Evolutionary conservation across 2,113 vertebrate genomes (phyloP), one percentile per base, ranked within the genome.

Genomic region (Pachycephala philippinensis): DNA sequence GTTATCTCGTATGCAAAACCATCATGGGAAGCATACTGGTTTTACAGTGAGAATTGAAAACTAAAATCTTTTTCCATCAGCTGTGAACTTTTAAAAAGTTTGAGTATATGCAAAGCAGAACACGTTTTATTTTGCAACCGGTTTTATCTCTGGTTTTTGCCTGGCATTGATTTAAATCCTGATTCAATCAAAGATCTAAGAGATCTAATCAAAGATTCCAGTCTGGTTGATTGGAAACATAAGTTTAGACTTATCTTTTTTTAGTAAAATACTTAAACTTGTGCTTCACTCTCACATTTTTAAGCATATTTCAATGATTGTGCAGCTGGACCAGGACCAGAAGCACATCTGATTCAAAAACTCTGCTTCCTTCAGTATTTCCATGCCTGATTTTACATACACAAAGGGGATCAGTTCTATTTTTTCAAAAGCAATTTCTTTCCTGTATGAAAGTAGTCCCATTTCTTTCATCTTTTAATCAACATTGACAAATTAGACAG

Each of bases 401-500:
- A 45, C 60, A 87, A 84, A 87, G 37, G 72, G 19, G 30, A 91
- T 53, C 61, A 1, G 61, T 37, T 89, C 87, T 90, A 12, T 77
- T 97, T 97, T 97, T 82, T 86, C 87, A 40, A 75, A 92, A 91
- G 86, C 88, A 93, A 80, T 94, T 92, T 96, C 70, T 82, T 83
- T 72, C 70, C 81, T 6, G 4, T 85, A 52, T 93, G 75, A 93
- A 96, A 96, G 93, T 81, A 95, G 50, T 83, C 90, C 68, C 33
- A 18, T 94, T 97, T 95, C 94, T 96, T 97, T 95, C 61, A 91
- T 95, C 89, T 95, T 92, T 96, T 96, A 95, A 96, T 97, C 96
- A 95, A 87, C 94, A 92, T 83, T 93, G 93, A 94, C 89, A 96
- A 95, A 97, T 95, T 83, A 93, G 88, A 81, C 80, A 94, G 90